A percentile compares a stretch with the other conserved stretches of the same genome.
Conservation (phyloP, 2,113 vertebrate species). For the Takifugu bimaculatus region DNA sequence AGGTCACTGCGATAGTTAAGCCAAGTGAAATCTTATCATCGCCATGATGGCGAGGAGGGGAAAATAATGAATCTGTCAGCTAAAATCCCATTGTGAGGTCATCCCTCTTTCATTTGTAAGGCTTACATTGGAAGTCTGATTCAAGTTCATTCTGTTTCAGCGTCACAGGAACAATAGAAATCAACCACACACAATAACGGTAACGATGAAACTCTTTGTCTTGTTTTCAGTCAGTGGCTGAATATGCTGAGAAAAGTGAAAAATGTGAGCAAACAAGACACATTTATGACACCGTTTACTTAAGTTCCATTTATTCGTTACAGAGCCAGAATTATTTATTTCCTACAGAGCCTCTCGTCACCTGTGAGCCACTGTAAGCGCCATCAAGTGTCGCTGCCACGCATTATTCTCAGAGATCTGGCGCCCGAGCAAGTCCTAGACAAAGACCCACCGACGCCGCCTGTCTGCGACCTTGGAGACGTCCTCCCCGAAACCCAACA, state of each 20-base stretch:
- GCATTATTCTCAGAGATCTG: slow-evolving; percentile 56
- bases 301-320: too few relatives aligned
- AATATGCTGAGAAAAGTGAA: slow-evolving; percentile 76
- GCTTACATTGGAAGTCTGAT: background rate
- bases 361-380: slow-evolving; percentile 50
- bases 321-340: background rate
- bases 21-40: background rate
- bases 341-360: slow-evolving; percentile 54
- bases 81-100: background rate
- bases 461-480: slow-evolving; percentile 41
- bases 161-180: background rate
- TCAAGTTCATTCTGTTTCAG: slow-evolving; percentile 12
- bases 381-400: slow-evolving; percentile 50
- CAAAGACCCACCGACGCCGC: slow-evolving; percentile 57
- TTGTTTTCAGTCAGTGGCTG: slow-evolving; percentile 72
- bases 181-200: background rate
- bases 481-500: slow-evolving; percentile 27
- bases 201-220: background rate
- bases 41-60: too few relatives aligned
- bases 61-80: background rate
- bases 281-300: too few relatives aligned
- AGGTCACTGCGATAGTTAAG: slow-evolving; percentile 53
- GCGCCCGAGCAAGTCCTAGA: slow-evolving; percentile 60
- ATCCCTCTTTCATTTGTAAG: background rate
- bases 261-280: slow-evolving; percentile 58